phyloP scores from a whole-genome alignment of 2,888 invertebrate species.

The Tetragonula carbonaria region DNA sequence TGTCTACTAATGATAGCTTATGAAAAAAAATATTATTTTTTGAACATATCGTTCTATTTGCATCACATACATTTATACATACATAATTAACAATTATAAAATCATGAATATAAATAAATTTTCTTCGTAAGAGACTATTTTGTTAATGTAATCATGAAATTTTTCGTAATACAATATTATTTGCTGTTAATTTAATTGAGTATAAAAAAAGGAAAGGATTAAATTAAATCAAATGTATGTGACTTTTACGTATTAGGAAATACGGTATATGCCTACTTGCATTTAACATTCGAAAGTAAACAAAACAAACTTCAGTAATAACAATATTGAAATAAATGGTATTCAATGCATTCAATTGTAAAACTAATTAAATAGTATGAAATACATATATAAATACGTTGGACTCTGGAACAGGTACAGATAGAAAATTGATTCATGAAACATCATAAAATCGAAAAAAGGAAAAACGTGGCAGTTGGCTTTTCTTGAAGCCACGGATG shows the following conservation, averaged over 20 bases:
- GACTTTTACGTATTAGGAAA: neutral
- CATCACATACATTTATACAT: conserved; percentile 19
- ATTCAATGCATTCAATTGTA: neutral
- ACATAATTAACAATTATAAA: conserved; percentile 32
- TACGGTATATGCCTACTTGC: no score
- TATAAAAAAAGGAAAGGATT: neutral
- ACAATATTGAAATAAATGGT: neutral
- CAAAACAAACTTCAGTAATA: neutral
- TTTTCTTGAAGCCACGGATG: conserved; percentile 29
- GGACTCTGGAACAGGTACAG: conserved; percentile 14
- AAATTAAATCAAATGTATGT: neutral
- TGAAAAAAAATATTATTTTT: conserved; percentile 13
- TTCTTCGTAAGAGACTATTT: neutral
- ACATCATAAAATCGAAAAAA: conserved; percentile 19
- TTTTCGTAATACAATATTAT: neutral
- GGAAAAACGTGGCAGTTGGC: conserved; percentile 22
- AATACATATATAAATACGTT: conserved; percentile 1
- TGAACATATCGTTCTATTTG: conserved; percentile 23
- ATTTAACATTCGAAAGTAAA: neutral
- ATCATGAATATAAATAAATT: conserved; percentile 18
- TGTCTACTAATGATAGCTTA: neutral
- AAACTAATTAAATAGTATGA: conserved; percentile 1
- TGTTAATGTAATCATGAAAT: neutral
- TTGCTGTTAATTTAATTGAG: neutral
- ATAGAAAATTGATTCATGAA: conserved; percentile 10